phyloP scores from a whole-genome alignment of 2,888 invertebrate species.

The Tolmerus cingulatus region DNA sequence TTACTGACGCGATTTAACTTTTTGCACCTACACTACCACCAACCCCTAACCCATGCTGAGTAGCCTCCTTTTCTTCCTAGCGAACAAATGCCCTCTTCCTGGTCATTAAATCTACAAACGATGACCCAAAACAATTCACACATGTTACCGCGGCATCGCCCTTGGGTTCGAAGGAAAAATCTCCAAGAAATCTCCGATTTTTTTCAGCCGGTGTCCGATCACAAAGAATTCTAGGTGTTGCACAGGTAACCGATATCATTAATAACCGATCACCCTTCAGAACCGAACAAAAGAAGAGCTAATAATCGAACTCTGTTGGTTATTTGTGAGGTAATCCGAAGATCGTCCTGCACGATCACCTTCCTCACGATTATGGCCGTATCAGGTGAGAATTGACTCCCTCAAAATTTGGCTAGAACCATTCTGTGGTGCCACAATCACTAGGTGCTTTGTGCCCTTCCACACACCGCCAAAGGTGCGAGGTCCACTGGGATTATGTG shows the following conservation, averaged over 20 bases:
- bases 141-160: conserved; percentile 47
- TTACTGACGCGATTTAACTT: conserved; percentile 26
- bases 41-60: conserved; percentile 1
- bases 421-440: conserved; percentile 1
- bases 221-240: conserved; percentile 41
- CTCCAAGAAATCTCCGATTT: neutral
- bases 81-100: conserved; percentile 25
- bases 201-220: neutral
- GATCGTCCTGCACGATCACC: neutral
- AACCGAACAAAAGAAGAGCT: conserved; percentile 17
- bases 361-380: neutral
- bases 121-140: conserved; percentile 48
- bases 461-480: conserved; percentile 1
- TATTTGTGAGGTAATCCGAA: neutral
- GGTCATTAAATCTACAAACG: conserved; percentile 43
- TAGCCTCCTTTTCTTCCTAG: neutral
- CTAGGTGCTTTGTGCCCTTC: neutral
- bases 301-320: conserved; percentile 26
- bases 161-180: neutral
- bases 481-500: neutral
- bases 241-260: conserved; percentile 46
- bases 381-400: neutral
- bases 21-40: neutral
- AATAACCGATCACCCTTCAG: conserved; percentile 46
- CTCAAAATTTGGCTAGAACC: neutral